phyloP scores from a whole-genome alignment of 2,888 invertebrate genomes.

The Drosophila prostipennis region DNA sequence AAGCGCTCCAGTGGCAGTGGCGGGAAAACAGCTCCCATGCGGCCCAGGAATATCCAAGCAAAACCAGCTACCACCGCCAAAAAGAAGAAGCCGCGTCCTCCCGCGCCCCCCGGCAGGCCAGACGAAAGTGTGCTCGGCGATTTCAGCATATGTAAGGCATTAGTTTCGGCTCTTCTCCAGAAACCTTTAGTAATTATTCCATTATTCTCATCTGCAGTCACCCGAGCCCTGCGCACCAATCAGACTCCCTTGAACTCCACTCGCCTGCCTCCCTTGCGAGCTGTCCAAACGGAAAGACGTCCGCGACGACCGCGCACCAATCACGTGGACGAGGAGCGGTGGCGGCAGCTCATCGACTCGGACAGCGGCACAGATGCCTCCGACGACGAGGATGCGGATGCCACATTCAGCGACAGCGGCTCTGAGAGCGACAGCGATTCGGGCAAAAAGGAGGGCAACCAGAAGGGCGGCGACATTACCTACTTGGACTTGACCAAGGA shows the following conservation, averaged over 20 bases:
- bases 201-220: slow-evolving; percentile 31
- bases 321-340: slow-evolving; percentile 59
- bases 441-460: neutral
- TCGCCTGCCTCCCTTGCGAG: slow-evolving; percentile 51
- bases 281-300: slow-evolving; percentile 21
- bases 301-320: slow-evolving; percentile 39
- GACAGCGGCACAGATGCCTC: slow-evolving; percentile 75
- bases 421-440: slow-evolving; percentile 2
- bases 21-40: slow-evolving; percentile 27
- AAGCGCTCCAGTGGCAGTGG: slow-evolving; percentile 66
- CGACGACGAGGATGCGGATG: slow-evolving; percentile 73
- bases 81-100: slow-evolving; percentile 14
- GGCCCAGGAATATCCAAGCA: slow-evolving; percentile 8
- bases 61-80: slow-evolving; percentile 5
- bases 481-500: slow-evolving; percentile 81
- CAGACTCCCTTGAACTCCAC: slow-evolving; percentile 79
- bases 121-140: slow-evolving; percentile 77
- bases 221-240: slow-evolving; percentile 55
- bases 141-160: slow-evolving; percentile 80
- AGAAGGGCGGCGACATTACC: slow-evolving; percentile 53
- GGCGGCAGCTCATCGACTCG: slow-evolving; percentile 64
- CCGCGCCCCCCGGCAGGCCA: neutral
- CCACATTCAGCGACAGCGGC: slow-evolving; percentile 46
- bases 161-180: neutral
- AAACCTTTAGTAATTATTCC: too few species aligned